A percentile compares a stretch with the other conserved stretches of the same genome.
Evolutionary conservation across 2,797 vertebrate genomes (phyloP).

Genomic region (Gallinago stenura): DNA sequence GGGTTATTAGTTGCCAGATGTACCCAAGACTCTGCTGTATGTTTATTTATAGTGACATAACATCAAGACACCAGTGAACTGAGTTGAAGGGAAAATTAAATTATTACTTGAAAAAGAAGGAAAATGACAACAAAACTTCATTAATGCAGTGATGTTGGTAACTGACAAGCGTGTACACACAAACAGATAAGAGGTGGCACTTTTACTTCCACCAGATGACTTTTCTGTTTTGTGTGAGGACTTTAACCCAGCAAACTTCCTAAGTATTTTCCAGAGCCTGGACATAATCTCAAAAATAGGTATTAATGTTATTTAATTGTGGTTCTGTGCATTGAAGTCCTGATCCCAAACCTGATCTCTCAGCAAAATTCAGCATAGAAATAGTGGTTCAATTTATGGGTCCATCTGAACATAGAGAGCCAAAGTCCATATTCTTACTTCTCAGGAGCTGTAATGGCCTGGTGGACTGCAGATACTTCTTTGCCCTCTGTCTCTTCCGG

Average conservation of each 20-base stretch:
- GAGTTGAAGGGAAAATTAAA: neutral
- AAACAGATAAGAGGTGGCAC: neutral
- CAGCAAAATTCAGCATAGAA: neutral
- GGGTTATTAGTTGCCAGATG: constrained; percentile 18
- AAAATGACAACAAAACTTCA: neutral
- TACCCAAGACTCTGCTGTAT: neutral
- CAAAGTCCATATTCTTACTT: neutral
- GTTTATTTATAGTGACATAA: neutral
- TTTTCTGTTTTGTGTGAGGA: neutral
- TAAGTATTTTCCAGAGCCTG: neutral
- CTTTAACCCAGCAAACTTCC: neutral
- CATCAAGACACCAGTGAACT: neutral
- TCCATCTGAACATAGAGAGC: neutral
- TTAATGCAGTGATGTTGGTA: neutral
- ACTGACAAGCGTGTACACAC: neutral
- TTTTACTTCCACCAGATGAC: neutral
- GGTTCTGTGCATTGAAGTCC: neutral
- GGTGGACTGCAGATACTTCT: neutral
- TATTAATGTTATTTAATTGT: neutral
- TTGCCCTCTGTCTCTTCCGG: neutral
- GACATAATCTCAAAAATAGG: neutral
- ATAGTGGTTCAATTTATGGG: neutral
- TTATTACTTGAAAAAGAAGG: neutral
- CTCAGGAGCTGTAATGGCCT: neutral
- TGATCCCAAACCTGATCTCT: neutral